Percentiles rank a stretch among this genome's conserved stretches.
phyloP scores from a whole-genome alignment of 2,113 vertebrate species.

The Cavia porcellus region DNA sequence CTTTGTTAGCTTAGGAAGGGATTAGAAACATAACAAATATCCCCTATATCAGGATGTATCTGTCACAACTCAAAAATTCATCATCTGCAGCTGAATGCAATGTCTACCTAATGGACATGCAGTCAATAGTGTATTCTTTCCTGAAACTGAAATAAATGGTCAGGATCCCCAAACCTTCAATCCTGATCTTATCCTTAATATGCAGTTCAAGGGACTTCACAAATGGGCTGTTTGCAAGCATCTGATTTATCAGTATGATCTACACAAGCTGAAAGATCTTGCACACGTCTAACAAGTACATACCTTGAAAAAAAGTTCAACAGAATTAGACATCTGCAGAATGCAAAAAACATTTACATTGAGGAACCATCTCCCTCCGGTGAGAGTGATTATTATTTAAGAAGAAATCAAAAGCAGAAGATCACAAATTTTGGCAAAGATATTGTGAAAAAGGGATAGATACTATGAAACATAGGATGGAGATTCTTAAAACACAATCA shows the following conservation, averaged over 20 bases:
- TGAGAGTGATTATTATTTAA: neutral
- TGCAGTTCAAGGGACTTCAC: neutral
- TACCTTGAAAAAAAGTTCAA: too few relatives aligned
- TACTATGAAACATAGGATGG: neutral
- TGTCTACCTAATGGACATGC: conserved; percentile 6
- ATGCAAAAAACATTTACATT: neutral
- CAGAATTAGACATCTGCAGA: neutral
- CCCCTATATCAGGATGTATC: conserved; percentile 34
- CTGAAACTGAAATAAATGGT: neutral
- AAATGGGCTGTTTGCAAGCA: neutral
- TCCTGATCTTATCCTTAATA: neutral
- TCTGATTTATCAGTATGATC: neutral
- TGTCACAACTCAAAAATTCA: neutral
- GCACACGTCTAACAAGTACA: neutral
- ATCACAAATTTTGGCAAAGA: neutral
- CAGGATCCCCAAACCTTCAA: conserved; percentile 6
- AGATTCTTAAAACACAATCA: neutral
- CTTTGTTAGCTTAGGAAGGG: conserved; percentile 6
- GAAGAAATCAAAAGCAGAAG: neutral
- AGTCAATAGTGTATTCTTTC: neutral
- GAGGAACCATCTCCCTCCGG: neutral
- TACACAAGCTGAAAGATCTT: neutral
- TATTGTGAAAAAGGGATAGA: neutral
- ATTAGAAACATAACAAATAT: neutral
- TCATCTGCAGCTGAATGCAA: neutral